Conservation (phyloP, 2,113 vertebrate species). For the Cheirogaleus medius region DNA sequence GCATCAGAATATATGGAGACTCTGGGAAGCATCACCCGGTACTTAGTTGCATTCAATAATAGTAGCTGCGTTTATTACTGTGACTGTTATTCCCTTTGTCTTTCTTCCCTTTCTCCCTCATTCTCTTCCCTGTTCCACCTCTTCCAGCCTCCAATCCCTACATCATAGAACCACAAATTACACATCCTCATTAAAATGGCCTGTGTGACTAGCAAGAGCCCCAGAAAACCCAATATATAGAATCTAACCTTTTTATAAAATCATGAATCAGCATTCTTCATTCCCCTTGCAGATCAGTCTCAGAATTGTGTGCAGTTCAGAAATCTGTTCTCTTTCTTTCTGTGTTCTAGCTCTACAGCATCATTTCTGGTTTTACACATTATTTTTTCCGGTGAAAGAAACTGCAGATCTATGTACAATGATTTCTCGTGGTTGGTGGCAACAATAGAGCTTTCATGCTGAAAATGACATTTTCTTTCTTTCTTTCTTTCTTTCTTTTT, state of each 20-base stretch:
- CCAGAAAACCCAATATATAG: not conserved
- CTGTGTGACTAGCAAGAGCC: not conserved
- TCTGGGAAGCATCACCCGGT: too few relatives aligned
- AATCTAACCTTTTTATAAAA: not conserved
- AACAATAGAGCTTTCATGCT: not conserved
- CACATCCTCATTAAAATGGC: not conserved
- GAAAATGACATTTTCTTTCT: slow-evolving; percentile 2
- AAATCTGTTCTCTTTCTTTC: not conserved
- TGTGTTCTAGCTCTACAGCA: not conserved
- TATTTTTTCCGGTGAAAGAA: slow-evolving; percentile 43
- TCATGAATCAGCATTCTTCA: not conserved
- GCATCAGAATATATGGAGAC: not conserved
- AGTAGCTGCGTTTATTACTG: not conserved
- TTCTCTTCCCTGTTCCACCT: not conserved
- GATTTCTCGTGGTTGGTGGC: not conserved
- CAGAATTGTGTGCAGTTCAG: not conserved
- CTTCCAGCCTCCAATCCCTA: not conserved
- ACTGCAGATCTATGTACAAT: not conserved
- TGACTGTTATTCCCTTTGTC: not conserved
- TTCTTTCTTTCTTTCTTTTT: not conserved
- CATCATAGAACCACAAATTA: not conserved
- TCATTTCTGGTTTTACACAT: not conserved
- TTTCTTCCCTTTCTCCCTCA: not conserved
- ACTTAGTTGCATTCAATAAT: not conserved
- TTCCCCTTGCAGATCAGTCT: slow-evolving; percentile 5